Conservation (phyloP, 2,797 vertebrate genomes). For the Avahi laniger region DNA sequence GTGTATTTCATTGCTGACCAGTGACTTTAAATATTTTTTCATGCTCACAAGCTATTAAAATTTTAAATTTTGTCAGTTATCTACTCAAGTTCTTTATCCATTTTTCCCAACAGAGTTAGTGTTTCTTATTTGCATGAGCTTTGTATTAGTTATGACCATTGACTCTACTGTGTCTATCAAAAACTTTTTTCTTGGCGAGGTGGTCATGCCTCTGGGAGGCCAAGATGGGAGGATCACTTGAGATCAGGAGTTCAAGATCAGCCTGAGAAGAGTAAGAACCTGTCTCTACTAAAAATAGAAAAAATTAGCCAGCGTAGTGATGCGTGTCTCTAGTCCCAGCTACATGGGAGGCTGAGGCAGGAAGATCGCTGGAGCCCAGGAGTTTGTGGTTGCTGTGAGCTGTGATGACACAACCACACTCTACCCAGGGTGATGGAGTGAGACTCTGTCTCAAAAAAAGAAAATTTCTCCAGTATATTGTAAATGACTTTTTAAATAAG, state of each 20-base stretch:
- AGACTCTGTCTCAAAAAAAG: not conserved
- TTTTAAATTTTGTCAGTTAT: constrained; percentile 3
- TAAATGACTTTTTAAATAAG: constrained; percentile 9
- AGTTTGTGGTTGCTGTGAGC: not conserved
- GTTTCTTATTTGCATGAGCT: not conserved
- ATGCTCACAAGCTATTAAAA: not conserved
- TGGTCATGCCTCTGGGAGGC: too few species aligned
- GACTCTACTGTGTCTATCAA: not conserved
- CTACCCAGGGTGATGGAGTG: too few species aligned
- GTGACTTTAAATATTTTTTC: not conserved
- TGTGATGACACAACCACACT: not conserved
- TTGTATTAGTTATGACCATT: not conserved
- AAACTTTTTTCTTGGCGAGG: not conserved
- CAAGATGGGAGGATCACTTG: too few species aligned
- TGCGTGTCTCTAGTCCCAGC: too few species aligned
- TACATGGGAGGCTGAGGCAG: too few species aligned
- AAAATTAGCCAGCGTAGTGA: too few species aligned
- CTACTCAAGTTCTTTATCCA: not conserved
- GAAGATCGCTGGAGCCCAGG: too few species aligned
- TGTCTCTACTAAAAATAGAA: too few species aligned
- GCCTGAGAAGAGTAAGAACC: too few species aligned
- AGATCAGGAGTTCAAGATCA: too few species aligned
- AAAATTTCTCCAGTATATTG: not conserved
- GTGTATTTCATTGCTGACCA: not conserved
- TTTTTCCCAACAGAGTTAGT: not conserved